These are phyloP conservation scores for Podarcis raffonei DNA, from an alignment of 2,113 vertebrate species.

Conservation along the genomic window DNA sequence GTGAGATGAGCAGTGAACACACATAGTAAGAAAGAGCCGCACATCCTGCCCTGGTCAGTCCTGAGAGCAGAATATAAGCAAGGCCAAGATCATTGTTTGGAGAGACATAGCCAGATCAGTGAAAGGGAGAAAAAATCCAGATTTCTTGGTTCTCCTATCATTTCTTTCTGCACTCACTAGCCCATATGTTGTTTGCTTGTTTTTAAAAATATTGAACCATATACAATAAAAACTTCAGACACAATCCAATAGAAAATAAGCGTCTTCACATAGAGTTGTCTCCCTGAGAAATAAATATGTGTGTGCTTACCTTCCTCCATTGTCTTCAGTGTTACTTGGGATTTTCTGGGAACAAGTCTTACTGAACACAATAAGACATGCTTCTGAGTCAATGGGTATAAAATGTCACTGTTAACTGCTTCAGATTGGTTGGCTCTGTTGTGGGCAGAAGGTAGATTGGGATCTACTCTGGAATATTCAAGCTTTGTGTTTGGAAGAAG, in stretches of 20 bases:
- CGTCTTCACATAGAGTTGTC: no score
- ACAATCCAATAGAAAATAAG: background rate
- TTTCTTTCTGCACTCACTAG: background rate
- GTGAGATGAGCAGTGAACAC: background rate
- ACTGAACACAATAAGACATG: no score
- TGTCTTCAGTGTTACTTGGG: background rate
- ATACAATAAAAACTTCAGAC: background rate
- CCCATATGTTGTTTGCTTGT: background rate
- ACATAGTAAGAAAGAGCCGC: background rate
- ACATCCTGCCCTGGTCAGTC: background rate
- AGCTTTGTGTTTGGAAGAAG: no score
- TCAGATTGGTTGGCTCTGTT: no score
- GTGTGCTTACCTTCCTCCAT: background rate
- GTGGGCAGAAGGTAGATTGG: no score
- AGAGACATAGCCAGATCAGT: background rate
- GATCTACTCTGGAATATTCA: no score
- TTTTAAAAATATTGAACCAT: background rate
- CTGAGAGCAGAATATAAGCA: background rate
- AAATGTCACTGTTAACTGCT: no score
- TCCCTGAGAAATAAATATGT: background rate
- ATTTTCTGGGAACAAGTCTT: background rate
- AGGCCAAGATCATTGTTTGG: background rate
- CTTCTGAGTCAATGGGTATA: no score
- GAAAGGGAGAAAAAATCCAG: background rate
- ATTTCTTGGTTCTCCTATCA: background rate